A percentile compares a stretch with the other conserved stretches of the same genome.
Evolutionary conservation across 2,797 vertebrate species (phyloP).

Genomic region (Echeneis naucrates): DNA sequence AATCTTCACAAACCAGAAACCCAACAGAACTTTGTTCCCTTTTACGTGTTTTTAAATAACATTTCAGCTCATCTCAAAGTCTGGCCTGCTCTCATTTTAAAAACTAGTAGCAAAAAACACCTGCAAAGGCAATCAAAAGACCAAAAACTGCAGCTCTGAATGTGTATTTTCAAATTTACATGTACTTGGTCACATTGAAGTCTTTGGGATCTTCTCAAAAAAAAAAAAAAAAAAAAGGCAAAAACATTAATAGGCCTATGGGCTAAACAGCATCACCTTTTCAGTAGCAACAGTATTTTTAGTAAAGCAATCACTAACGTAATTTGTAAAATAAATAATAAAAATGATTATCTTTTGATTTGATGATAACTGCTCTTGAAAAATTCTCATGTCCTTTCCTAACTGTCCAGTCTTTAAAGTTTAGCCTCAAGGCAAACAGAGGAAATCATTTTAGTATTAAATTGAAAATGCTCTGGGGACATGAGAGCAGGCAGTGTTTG

Average conservation of each 20-base stretch:
- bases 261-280: not conserved
- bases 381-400: not conserved
- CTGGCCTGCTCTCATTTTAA: not conserved
- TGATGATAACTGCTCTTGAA: constrained; percentile 24
- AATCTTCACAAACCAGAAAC: not conserved
- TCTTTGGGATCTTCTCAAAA: not conserved
- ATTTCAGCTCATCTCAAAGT: not conserved
- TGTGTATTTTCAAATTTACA: not conserved
- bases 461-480: constrained; percentile 32
- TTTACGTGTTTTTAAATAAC: not conserved
- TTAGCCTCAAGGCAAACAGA: constrained; percentile 25
- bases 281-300: not conserved
- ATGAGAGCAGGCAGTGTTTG: constrained; percentile 5
- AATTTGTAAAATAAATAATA: not conserved
- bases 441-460: constrained; percentile 36
- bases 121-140: not conserved
- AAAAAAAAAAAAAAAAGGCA: not conserved
- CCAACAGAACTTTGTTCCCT: not conserved
- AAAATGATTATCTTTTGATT: constrained; percentile 18
- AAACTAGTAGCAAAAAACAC: not conserved
- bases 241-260: not conserved
- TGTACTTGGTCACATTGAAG: not conserved
- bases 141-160: not conserved
- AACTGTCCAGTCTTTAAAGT: constrained; percentile 32
- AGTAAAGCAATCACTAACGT: not conserved